Conservation (phyloP, 2,113 vertebrate genomes). For the Cacatua alba region DNA sequence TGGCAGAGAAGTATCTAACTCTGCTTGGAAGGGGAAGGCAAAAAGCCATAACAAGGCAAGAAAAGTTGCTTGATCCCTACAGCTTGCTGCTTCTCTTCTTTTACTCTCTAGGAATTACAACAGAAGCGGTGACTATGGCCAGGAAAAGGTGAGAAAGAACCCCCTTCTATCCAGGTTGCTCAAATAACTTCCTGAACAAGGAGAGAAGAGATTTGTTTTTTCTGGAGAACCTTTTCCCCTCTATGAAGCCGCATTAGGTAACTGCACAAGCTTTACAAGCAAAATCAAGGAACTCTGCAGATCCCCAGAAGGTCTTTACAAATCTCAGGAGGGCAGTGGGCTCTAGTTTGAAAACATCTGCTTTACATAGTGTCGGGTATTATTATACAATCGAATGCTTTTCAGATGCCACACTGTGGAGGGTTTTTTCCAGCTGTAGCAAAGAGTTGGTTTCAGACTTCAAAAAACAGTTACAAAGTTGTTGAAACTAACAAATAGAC, state of each 20-base stretch:
- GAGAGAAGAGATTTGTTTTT: background rate
- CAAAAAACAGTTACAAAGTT: background rate
- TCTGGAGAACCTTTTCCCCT: background rate
- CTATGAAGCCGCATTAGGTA: background rate
- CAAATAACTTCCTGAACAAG: background rate
- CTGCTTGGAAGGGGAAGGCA: background rate
- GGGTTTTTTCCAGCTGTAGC: background rate
- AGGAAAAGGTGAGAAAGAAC: background rate
- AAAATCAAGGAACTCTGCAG: background rate
- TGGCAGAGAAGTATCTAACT: background rate
- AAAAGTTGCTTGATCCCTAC: background rate
- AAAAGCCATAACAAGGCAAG: background rate
- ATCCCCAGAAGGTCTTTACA: background rate
- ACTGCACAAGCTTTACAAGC: background rate
- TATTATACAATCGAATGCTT: background rate
- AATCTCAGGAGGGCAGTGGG: background rate
- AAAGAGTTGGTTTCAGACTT: background rate
- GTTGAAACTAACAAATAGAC: background rate
- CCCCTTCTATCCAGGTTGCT: background rate
- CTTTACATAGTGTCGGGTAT: background rate
- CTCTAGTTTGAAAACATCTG: constrained; percentile 18
- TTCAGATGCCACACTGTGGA: background rate
- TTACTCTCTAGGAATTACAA: background rate
- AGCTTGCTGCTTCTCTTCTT: background rate
- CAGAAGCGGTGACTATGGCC: background rate